Evolutionary conservation across 2,888 invertebrate genomes (phyloP).

Genomic region (Dyspetes luteomarginatus): DNA sequence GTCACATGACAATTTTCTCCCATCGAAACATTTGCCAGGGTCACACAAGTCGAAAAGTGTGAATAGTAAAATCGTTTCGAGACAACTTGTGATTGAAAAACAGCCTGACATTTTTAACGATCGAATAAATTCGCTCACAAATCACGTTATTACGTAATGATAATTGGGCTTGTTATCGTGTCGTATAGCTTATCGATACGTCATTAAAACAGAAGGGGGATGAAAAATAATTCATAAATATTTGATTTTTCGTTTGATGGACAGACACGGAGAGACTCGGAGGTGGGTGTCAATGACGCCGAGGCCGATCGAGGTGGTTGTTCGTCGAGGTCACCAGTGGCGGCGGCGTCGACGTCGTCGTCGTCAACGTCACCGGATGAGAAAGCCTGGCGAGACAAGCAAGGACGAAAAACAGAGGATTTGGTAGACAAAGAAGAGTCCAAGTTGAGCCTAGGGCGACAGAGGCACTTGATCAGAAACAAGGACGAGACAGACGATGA

Average conservation of each 20-base stretch:
- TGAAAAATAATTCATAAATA: background rate
- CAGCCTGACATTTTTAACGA: background rate
- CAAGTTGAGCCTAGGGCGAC: slow-evolving; percentile 56
- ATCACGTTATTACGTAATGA: too few relatives aligned
- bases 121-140: too few relatives aligned
- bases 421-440: background rate
- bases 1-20: too few relatives aligned
- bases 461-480: slow-evolving; percentile 49
- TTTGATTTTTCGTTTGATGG: slow-evolving; percentile 49
- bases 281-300: slow-evolving; percentile 73
- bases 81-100: background rate
- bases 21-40: too few relatives aligned
- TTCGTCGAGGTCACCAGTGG: slow-evolving; percentile 71
- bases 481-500: slow-evolving; percentile 27
- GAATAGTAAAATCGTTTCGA: background rate
- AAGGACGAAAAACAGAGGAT: slow-evolving; percentile 54
- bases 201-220: too few relatives aligned
- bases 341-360: slow-evolving; percentile 68
- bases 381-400: slow-evolving; percentile 54
- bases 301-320: slow-evolving; percentile 73
- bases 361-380: slow-evolving; percentile 66
- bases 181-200: too few relatives aligned
- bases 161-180: too few relatives aligned
- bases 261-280: slow-evolving; percentile 81
- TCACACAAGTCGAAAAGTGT: too few relatives aligned